Conservation (phyloP, 2,888 invertebrate genomes). For the Acleris laterana region DNA sequence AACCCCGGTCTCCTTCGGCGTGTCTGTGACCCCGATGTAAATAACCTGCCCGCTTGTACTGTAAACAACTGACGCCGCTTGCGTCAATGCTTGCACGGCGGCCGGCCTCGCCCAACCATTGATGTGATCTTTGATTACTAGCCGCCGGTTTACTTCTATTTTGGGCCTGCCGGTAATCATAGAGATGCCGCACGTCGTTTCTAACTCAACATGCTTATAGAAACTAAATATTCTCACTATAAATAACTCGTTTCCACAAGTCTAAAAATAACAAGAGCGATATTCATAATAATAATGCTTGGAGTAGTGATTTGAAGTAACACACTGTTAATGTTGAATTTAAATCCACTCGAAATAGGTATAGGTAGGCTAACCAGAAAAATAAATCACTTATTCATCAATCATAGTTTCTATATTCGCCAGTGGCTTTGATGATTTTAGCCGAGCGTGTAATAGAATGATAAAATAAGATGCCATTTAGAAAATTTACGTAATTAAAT, state of each 20-base stretch:
- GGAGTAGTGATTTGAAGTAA: conserved; percentile 2
- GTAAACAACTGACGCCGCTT: conserved; percentile 79
- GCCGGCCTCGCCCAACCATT: conserved; percentile 54
- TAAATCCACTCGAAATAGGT: conserved; percentile 11
- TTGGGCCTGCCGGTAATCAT: conserved; percentile 44
- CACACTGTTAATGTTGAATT: conserved; percentile 8
- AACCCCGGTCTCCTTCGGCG: conserved; percentile 76
- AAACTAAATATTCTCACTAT: conserved; percentile 4
- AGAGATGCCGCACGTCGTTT: conserved; percentile 12
- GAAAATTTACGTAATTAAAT: conserved; percentile 33
- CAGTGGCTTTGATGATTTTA: conserved; percentile 10
- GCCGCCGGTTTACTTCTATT: conserved; percentile 54
- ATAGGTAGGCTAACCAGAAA: conserved; percentile 1
- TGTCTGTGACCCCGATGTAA: conserved; percentile 85
- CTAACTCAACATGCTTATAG: conserved; percentile 1
- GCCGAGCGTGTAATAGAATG: conserved; percentile 22
- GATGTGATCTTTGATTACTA: conserved; percentile 58
- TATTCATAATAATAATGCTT: not conserved
- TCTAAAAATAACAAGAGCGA: conserved; percentile 17
- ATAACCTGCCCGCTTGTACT: conserved; percentile 79
- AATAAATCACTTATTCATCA: conserved; percentile 22
- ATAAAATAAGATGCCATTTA: conserved; percentile 30
- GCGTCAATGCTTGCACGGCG: conserved; percentile 71
- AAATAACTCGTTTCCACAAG: conserved; percentile 18
- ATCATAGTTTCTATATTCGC: conserved; percentile 9